Conservation (phyloP, 2,113 vertebrate genomes). For the Rhizomys pruinosus region DNA sequence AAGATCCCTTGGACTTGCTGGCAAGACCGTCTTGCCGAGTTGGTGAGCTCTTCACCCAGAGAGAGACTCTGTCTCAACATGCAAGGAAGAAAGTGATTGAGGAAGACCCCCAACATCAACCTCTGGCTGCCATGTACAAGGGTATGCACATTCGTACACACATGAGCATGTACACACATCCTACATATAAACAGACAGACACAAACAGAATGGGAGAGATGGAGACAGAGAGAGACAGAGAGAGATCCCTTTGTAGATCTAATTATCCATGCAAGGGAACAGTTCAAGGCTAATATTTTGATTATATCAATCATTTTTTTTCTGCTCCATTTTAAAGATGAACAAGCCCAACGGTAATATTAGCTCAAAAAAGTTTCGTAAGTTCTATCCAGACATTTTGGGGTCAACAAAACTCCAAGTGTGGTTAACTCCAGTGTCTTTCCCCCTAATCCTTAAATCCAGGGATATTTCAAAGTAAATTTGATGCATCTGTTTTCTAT, state of each 20-base stretch:
- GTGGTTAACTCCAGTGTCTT: slow-evolving; percentile 64
- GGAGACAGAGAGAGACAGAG: no score
- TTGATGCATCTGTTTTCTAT: slow-evolving; percentile 75
- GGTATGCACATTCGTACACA: no score
- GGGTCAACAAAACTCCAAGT: slow-evolving; percentile 62
- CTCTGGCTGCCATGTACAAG: no score
- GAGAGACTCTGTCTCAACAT: no score
- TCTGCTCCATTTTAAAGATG: slow-evolving; percentile 38
- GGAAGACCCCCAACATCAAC: no score
- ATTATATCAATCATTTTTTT: not conserved
- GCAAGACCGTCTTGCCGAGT: no score
- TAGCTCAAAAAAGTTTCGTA: slow-evolving; percentile 64
- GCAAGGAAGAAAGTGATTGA: no score
- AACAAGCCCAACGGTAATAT: not conserved
- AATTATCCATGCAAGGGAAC: slow-evolving; percentile 23
- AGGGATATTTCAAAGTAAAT: slow-evolving; percentile 69
- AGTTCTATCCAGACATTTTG: slow-evolving; percentile 61
- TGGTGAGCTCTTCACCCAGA: no score
- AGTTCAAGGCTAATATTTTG: slow-evolving; percentile 55
- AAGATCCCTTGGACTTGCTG: no score
- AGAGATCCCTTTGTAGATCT: slow-evolving; percentile 25
- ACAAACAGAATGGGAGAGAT: no score
- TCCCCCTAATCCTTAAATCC: slow-evolving; percentile 74
- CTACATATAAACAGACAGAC: no score
- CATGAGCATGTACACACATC: no score